Evolutionary conservation across 64 coral and sea anemone genomes (phyloP), one percentile per base, ranked within the genome.

Genomic region (Montipora cactus): DNA sequence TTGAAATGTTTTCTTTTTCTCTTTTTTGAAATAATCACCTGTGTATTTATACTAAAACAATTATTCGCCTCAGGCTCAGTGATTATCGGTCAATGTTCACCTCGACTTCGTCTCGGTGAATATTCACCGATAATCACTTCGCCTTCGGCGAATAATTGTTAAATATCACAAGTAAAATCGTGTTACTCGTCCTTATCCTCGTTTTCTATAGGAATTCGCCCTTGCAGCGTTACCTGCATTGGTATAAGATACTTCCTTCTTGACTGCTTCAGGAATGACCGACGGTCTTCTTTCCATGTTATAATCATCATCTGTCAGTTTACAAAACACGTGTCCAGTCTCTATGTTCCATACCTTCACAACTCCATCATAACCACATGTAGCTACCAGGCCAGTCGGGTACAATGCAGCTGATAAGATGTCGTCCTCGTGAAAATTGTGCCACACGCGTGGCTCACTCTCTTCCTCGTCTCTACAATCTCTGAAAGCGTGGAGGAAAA

Each of bases 311-410:
- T 95, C 92, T 21, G 94, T 94, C 45, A 99, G 88, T 22, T 87
- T 87, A 28, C 92, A 99, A 20, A 78, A 80, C 9, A 95, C 91
- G 67, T 96, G 92, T 44, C 95, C 95, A 48, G 92, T 99, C 37
- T 99, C 98, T 50, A 96, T 67, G 76, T 93, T 99, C 98, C 98
- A 99, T 4, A 99, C 87, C 67, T 99, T 99, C 6, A 99, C 91
- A 28, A 94, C 92, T 0, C 98, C 98, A 78, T 99, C 95, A 47
- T 99, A 99, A 66, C 92, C 89, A 28, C 94, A 99, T 3, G 98
- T 96, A 8, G 98, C 98, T 75, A 92, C 91, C 8, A 92, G 77
- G 5, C 89, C 93, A 18, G 88, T 85, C 14, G 76, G 88, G 74
- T 99, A 94, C 37, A 99, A 72, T 5, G 92, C 89, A n/a, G 96